Percentiles rank a stretch among this genome's conserved stretches.
Conservation (phyloP, 2,888 invertebrate genomes). For the Drosophila pseudotalamancana region DNA sequence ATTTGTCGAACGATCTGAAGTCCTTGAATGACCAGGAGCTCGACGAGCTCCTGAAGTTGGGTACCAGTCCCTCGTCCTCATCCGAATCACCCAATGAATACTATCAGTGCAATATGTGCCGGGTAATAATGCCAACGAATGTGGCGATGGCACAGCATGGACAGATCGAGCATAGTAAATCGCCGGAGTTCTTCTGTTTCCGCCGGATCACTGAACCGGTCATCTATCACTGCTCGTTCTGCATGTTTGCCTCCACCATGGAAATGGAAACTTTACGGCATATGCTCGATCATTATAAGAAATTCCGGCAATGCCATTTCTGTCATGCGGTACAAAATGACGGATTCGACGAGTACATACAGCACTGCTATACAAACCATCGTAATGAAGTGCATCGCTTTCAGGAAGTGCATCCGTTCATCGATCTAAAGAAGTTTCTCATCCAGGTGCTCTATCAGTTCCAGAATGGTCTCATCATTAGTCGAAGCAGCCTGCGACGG, state of each 20-base stretch:
- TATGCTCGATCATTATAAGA: slow-evolving; percentile 80
- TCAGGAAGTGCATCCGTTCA: slow-evolving; percentile 49
- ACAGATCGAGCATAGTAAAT: slow-evolving; percentile 39
- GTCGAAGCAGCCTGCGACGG: slow-evolving; percentile 65
- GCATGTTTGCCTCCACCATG: slow-evolving; percentile 81
- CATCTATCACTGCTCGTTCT: slow-evolving; percentile 85
- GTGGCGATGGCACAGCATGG: slow-evolving; percentile 69
- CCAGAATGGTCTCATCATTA: slow-evolving; percentile 78
- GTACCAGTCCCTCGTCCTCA: neutral
- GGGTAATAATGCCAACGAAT: slow-evolving; percentile 71
- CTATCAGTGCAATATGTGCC: slow-evolving; percentile 75
- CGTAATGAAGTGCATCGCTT: slow-evolving; percentile 54
- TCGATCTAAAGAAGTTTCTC: slow-evolving; percentile 60
- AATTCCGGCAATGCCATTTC: slow-evolving; percentile 66
- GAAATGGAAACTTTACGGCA: slow-evolving; percentile 83
- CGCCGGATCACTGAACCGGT: slow-evolving; percentile 73
- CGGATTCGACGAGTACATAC: slow-evolving; percentile 75
- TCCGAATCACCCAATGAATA: slow-evolving; percentile 38
- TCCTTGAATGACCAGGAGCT: slow-evolving; percentile 50
- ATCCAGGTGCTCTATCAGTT: slow-evolving; percentile 74
- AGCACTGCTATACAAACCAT: slow-evolving; percentile 75
- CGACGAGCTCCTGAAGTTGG: slow-evolving; percentile 46
- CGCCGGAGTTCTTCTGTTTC: slow-evolving; percentile 61
- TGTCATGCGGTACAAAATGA: slow-evolving; percentile 43
- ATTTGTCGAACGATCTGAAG: slow-evolving; percentile 75